Percentiles rank a stretch among this genome's conserved stretches.
Evolutionary conservation across 2,888 invertebrate species (phyloP).

Genomic region (Pasiphila rectangulata): DNA sequence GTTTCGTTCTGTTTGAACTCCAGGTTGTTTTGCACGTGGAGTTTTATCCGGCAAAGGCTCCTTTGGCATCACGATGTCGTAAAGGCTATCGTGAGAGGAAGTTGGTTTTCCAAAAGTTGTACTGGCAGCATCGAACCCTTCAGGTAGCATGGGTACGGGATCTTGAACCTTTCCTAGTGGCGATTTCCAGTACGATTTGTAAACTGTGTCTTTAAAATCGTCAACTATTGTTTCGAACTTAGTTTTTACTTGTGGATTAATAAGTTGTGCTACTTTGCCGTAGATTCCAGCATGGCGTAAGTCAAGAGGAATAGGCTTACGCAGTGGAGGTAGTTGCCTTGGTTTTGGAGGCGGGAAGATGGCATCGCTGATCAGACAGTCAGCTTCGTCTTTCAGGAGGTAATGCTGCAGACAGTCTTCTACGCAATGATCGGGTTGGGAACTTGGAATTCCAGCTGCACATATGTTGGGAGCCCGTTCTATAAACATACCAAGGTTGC

Average conservation of each 20-base stretch:
- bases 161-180: conserved; percentile 52
- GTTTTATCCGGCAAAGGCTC: conserved; percentile 54
- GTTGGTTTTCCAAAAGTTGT: conserved; percentile 63
- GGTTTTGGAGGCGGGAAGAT: conserved; percentile 54
- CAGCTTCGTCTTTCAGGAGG: conserved; percentile 61
- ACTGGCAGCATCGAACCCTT: conserved; percentile 50
- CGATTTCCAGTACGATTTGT: conserved; percentile 64
- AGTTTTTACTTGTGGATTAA: conserved; percentile 57
- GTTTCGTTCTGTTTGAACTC: conserved; percentile 50
- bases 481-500: conserved; percentile 60
- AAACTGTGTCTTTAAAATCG: conserved; percentile 61
- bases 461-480: conserved; percentile 62
- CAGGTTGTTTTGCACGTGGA: conserved; percentile 43
- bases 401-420: conserved; percentile 56
- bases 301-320: conserved; percentile 52
- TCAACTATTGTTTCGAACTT: conserved; percentile 61
- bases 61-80: conserved; percentile 67
- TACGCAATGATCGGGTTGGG: conserved; percentile 51
- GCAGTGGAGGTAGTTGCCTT: conserved; percentile 50
- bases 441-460: conserved; percentile 62
- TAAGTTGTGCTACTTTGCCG: conserved; percentile 44
- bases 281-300: conserved; percentile 51
- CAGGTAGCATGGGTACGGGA: conserved; percentile 63
- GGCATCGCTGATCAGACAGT: conserved; percentile 60
- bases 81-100: conserved; percentile 47